Conservation (phyloP, 2,888 invertebrate genomes). For the Drosophila gaucha region DNA sequence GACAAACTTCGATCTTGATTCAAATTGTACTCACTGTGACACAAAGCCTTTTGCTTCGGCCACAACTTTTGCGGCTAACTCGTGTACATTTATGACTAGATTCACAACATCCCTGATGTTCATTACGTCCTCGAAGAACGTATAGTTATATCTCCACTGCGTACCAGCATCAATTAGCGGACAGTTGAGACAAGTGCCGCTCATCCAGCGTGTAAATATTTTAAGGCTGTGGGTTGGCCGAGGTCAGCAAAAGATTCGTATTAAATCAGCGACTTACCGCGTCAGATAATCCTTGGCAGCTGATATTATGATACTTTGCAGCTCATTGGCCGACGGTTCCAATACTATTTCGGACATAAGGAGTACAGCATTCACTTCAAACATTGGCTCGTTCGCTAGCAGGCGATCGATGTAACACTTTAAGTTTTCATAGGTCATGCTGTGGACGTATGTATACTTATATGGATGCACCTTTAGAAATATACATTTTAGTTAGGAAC, state of each 20-base stretch:
- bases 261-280: slow-evolving; percentile 85
- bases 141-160: slow-evolving; percentile 87
- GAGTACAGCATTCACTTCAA: slow-evolving; percentile 92
- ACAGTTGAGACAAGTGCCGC: slow-evolving; percentile 91
- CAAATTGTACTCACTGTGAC: slow-evolving; percentile 52
- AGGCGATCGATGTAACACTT: slow-evolving; percentile 88
- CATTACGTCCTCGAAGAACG: slow-evolving; percentile 91
- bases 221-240: slow-evolving; percentile 86
- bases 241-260: neutral
- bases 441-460: slow-evolving; percentile 58
- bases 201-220: slow-evolving; percentile 93
- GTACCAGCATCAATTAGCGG: slow-evolving; percentile 85
- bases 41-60: slow-evolving; percentile 86
- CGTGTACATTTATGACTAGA: slow-evolving; percentile 88
- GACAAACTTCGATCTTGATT: neutral
- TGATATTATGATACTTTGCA: slow-evolving; percentile 91
- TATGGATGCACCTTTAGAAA: neutral
- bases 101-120: slow-evolving; percentile 90
- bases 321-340: slow-evolving; percentile 90
- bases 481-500: neutral
- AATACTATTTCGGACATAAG: slow-evolving; percentile 91
- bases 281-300: slow-evolving; percentile 91
- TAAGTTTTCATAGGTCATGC: slow-evolving; percentile 89
- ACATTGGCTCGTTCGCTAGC: slow-evolving; percentile 87
- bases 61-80: slow-evolving; percentile 88